Evolutionary conservation across 1,140 invertebrate species (phyloP), one percentile per base, ranked within the genome.

Genomic region (Musca vetustissima): DNA sequence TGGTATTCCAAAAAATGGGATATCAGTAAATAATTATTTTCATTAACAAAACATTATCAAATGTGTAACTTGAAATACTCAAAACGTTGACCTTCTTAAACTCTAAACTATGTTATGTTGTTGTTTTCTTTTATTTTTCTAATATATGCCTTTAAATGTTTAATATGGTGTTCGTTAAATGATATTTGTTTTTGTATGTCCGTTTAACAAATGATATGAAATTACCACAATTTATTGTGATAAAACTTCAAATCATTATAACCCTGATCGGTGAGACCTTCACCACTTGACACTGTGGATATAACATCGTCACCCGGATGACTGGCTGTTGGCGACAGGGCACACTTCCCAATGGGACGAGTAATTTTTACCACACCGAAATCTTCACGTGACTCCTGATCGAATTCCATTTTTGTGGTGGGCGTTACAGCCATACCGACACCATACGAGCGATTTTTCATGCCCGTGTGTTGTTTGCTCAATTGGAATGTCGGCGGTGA

Each of bases 181-280:
- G 36, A 43, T 36, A 36, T 64, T 43, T 64, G 9, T 32, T 13
- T 36, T n/a, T n/a, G n/a, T n/a, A n/a, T 19, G 17, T 64, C 0
- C 17, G 25, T 59, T 6, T n/a, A 22, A 9, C 32, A 2, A 64
- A 7, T 4, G 28, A 43, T 8, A 43, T 43, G 6, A 4, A 57
- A 80, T 83, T 86, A 88, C 87, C 87, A 89, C 66, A 89, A 81
- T 70, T 86, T 86, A 72, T 87, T 87, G 79, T 88, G 87, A 78
- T 87, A 87, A 79, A 88, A 89, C 74, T 89, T 88, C 36, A 89
- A 80, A 83, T 89, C 87, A 72, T 88, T 85, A 74, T 84, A 88
- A 19, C 87, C 87, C 71, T 86, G 85, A 55, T 87, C 86, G 36
- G 87, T 88, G n/a, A 85, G 73, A 50, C 79, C 79, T 11, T 71